A percentile compares a stretch with the other conserved stretches of the same genome.
Evolutionary conservation across 2,888 invertebrate species (phyloP).

Genomic region (Noctua pronuba): DNA sequence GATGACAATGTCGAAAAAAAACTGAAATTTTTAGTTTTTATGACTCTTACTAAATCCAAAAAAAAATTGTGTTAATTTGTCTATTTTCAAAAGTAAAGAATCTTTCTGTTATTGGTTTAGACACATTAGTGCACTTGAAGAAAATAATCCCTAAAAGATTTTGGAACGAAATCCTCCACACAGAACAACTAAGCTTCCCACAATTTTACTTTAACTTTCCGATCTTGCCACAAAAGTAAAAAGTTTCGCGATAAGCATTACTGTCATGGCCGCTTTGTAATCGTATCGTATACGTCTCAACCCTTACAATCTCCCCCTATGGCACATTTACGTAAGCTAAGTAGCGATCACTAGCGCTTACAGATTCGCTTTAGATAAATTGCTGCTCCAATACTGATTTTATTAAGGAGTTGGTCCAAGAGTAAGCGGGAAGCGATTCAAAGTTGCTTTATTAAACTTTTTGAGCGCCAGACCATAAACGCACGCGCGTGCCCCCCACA

Average conservation of each 20-base stretch:
- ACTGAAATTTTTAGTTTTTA: not conserved
- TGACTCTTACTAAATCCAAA: not conserved
- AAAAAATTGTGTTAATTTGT: not conserved
- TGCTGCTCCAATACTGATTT: slow-evolving; percentile 63
- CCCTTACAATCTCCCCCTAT: slow-evolving; percentile 53
- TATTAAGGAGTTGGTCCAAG: slow-evolving; percentile 48
- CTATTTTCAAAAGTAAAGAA: not conserved
- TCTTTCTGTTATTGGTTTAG: not conserved
- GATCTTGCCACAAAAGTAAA: slow-evolving; percentile 6
- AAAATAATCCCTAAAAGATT: not conserved
- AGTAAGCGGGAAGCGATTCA: slow-evolving; percentile 14
- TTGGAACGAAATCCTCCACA: not conserved
- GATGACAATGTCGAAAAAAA: too few species aligned
- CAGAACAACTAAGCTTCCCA: not conserved
- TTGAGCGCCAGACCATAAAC: too few species aligned
- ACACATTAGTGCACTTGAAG: not conserved
- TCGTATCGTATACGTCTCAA: slow-evolving; percentile 20
- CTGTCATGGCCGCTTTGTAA: slow-evolving; percentile 1
- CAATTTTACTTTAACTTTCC: not conserved
- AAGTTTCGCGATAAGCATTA: slow-evolving; percentile 19
- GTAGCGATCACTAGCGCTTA: slow-evolving; percentile 65
- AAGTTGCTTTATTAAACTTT: not conserved
- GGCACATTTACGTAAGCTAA: slow-evolving; percentile 63
- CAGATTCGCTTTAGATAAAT: slow-evolving; percentile 73
- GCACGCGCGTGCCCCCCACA: too few species aligned